These are phyloP conservation scores for Micrasema minimum DNA, from an alignment of 1,140 invertebrate species.

Conservation along the genomic window DNA sequence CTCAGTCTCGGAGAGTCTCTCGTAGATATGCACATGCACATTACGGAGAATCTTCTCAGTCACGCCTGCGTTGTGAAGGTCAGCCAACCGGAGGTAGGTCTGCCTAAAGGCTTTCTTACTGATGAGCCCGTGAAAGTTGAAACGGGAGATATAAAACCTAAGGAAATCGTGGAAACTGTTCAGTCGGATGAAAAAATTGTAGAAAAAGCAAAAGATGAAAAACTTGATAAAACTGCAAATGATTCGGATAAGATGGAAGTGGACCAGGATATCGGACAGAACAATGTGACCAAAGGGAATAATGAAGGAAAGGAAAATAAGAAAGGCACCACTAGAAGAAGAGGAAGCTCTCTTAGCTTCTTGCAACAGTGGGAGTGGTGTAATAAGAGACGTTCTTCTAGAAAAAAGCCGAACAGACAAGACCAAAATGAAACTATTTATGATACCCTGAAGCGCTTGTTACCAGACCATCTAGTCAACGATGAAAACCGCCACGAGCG, in stretches of 20 bases:
- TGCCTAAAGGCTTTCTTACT: not conserved
- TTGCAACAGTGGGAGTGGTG: constrained; percentile 80
- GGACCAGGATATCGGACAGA: constrained; percentile 21
- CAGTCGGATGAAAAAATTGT: constrained; percentile 54
- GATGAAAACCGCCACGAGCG: constrained; percentile 57
- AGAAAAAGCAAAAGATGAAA: constrained; percentile 62
- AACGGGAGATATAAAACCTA: constrained; percentile 49
- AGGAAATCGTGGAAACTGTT: constrained; percentile 51
- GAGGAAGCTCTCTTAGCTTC: constrained; percentile 74
- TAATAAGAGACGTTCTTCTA: constrained; percentile 75
- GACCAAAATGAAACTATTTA: constrained; percentile 72
- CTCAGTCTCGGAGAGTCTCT: constrained; percentile 74
- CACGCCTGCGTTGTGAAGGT: constrained; percentile 62
- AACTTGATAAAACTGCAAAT: constrained; percentile 48
- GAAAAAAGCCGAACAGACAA: constrained; percentile 66
- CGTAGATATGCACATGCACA: constrained; percentile 74
- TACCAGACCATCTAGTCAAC: constrained; percentile 56
- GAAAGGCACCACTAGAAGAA: constrained; percentile 70
- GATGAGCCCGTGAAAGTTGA: constrained; percentile 56
- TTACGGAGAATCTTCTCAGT: constrained; percentile 68
- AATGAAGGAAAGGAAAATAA: constrained; percentile 66
- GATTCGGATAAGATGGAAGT: constrained; percentile 46
- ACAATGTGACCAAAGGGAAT: constrained; percentile 55
- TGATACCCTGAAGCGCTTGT: constrained; percentile 73
- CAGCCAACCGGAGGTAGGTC: constrained; percentile 30